Evolutionary conservation across 1,140 invertebrate species (phyloP).

Genomic region (Bombus difficillimus): DNA sequence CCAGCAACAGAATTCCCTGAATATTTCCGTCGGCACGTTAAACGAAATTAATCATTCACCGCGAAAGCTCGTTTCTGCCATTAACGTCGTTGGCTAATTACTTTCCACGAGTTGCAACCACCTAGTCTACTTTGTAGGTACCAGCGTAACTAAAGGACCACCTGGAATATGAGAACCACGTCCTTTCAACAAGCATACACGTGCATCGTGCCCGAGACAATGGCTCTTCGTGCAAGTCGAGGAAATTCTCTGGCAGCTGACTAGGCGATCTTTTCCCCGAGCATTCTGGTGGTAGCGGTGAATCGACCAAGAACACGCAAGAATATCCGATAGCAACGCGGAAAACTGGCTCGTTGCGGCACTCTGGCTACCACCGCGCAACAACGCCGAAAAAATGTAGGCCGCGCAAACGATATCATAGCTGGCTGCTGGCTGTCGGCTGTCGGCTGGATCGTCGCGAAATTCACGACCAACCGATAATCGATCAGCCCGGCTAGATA

Average conservation of each 20-base stretch:
- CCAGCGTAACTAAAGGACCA: background rate
- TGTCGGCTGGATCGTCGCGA: background rate
- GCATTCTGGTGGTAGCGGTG: background rate
- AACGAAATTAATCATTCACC: background rate
- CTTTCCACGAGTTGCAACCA: background rate
- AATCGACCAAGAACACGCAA: background rate
- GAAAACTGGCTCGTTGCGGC: background rate
- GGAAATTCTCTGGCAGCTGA: background rate
- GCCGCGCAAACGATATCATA: background rate
- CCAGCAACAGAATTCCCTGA: background rate
- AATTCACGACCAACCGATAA: background rate
- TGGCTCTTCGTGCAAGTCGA: background rate
- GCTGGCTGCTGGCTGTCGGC: too few relatives aligned
- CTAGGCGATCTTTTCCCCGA: background rate
- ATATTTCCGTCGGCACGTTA: too few relatives aligned
- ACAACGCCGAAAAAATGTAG: background rate
- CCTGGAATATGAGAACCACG: constrained; percentile 1
- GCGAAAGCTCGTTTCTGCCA: background rate
- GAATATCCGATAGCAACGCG: constrained; percentile 25
- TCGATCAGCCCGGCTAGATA: background rate
- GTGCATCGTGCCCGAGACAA: background rate
- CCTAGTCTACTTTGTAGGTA: background rate
- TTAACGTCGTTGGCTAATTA: constrained; percentile 13
- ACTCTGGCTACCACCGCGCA: too few relatives aligned
- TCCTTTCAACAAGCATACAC: background rate